Evolutionary conservation across 53 echinoderm and acorn worm species (phyloP).

Genomic region (Zoroaster sp.): DNA sequence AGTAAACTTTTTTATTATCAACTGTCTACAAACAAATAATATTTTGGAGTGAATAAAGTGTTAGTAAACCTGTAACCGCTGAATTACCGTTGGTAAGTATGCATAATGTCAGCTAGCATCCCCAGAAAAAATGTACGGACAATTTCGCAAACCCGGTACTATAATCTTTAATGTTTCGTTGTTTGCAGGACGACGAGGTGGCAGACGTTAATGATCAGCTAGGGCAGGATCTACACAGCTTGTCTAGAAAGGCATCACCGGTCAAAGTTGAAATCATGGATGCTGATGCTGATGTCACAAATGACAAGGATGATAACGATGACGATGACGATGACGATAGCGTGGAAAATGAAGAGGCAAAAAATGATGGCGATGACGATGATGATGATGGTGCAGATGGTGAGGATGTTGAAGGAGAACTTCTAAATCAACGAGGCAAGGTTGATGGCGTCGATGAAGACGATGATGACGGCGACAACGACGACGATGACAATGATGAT

Average conservation of each 20-base stretch:
- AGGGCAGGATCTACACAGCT: conserved; percentile 55
- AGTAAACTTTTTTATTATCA: too few species aligned
- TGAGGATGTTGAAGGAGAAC: background rate
- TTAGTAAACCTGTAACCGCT: too few species aligned
- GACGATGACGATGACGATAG: background rate
- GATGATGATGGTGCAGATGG: background rate
- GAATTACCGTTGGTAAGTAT: too few species aligned
- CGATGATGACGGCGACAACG: conserved; percentile 15
- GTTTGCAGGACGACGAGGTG: conserved; percentile 44
- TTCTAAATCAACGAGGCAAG: background rate
- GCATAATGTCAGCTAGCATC: too few species aligned
- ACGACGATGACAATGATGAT: background rate
- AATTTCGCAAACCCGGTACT: too few species aligned
- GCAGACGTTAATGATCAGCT: conserved; percentile 52
- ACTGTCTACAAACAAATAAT: too few species aligned
- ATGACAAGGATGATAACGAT: conserved; percentile 44
- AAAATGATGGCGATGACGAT: background rate
- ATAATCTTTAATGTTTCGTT: too few species aligned
- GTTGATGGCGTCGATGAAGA: background rate
- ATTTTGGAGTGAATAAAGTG: too few species aligned
- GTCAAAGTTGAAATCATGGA: conserved; percentile 52
- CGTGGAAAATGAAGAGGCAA: background rate
- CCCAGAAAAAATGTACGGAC: too few species aligned
- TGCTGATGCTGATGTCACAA: conserved; percentile 46
- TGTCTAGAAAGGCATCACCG: conserved; percentile 42